These are phyloP conservation scores for Troides aeacus DNA, from an alignment of 2,888 invertebrate genomes.

Conservation along the genomic window DNA sequence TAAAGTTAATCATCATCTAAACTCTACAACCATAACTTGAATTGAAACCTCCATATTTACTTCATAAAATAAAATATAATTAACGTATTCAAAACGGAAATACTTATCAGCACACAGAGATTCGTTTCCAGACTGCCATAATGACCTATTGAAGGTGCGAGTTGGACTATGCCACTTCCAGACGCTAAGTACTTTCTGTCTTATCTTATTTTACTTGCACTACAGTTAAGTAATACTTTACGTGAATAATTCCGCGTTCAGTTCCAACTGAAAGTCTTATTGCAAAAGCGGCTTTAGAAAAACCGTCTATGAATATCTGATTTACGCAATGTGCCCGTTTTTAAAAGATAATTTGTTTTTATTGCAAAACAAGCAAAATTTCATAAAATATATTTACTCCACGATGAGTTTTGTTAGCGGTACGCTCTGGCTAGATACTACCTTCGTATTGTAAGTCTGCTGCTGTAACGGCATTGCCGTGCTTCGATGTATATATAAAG, in stretches of 20 bases:
- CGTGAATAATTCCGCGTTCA: conserved; percentile 22
- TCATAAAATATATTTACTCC: background rate
- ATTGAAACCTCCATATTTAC: too few relatives aligned
- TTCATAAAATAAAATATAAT: too few relatives aligned
- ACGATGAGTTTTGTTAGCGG: too few relatives aligned
- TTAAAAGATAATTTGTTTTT: conserved; percentile 2
- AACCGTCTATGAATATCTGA: conserved; percentile 5
- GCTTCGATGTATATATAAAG: too few relatives aligned
- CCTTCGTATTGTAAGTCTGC: too few relatives aligned
- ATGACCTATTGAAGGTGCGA: conserved; percentile 15
- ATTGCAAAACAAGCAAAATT: background rate
- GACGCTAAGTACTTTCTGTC: conserved; percentile 1
- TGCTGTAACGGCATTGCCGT: too few relatives aligned
- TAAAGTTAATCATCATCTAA: too few relatives aligned
- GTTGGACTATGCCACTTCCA: conserved; percentile 13
- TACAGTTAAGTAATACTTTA: conserved; percentile 17
- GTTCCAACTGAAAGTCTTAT: conserved; percentile 15
- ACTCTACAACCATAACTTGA: too few relatives aligned
- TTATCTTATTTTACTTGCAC: conserved; percentile 15
- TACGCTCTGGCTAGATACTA: too few relatives aligned
- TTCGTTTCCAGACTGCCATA: background rate
- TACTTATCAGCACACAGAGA: background rate
- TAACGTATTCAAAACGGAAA: too few relatives aligned
- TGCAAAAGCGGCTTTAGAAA: conserved; percentile 10
- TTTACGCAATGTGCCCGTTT: background rate